Percentiles rank a stretch among this genome's conserved stretches.
Conservation (phyloP, 2,797 vertebrate species). For the Phalloptychus januarius region DNA sequence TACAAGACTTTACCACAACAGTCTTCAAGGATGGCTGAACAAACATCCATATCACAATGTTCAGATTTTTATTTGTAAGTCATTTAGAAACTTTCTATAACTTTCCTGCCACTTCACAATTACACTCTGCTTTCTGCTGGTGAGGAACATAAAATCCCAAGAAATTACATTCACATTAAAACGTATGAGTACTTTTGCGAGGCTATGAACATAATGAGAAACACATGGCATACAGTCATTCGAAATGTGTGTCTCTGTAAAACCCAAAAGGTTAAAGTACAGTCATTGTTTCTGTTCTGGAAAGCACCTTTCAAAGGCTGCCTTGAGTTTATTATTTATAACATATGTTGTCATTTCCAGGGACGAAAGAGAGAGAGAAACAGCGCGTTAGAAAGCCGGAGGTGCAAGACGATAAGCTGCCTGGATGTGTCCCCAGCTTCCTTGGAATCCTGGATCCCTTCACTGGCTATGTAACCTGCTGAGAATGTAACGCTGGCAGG, state of each 20-base stretch:
- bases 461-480: constrained; percentile 58
- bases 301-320: constrained; percentile 46
- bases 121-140: background rate
- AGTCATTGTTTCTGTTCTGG: constrained; percentile 46
- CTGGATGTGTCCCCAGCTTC: constrained; percentile 49
- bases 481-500: constrained; percentile 63
- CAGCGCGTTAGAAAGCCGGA: constrained; percentile 15
- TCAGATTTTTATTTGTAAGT: background rate
- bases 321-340: constrained; percentile 58
- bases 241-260: constrained; percentile 3
- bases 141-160: background rate
- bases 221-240: background rate
- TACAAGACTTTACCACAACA: background rate
- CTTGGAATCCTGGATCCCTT: constrained; percentile 53
- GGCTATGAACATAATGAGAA: background rate
- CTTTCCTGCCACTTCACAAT: background rate
- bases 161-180: background rate
- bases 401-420: constrained; percentile 32
- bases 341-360: background rate
- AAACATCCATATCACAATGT: background rate
- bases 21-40: background rate
- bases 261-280: constrained; percentile 25
- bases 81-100: background rate
- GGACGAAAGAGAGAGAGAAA: constrained; percentile 22
- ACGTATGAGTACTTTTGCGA: background rate